Evolutionary conservation across 2,113 vertebrate species (phyloP).

Genomic region (Colaptes auratus): DNA sequence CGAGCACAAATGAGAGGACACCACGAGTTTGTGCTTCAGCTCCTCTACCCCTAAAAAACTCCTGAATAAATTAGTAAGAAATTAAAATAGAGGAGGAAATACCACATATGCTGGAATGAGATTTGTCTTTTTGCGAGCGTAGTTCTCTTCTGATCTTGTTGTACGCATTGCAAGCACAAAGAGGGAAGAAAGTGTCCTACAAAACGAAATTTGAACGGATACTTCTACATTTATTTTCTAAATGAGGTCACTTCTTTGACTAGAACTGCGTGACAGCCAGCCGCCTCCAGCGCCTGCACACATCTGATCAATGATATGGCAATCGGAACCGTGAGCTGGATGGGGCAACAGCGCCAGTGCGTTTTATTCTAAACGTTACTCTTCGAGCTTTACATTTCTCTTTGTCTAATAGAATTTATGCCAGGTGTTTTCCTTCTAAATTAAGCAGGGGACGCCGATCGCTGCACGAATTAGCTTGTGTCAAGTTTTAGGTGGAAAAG

Average conservation of each 20-base stretch:
- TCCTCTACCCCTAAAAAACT: background rate
- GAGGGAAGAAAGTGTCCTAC: fast-evolving
- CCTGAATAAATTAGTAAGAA: background rate
- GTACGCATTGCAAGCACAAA: background rate
- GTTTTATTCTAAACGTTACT: background rate
- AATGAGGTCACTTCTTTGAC: background rate
- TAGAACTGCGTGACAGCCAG: background rate
- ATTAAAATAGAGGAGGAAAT: background rate
- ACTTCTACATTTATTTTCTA: background rate
- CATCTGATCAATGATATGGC: background rate
- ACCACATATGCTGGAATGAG: fast-evolving
- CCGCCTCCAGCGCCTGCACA: background rate
- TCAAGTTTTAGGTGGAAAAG: slow-evolving; percentile 4
- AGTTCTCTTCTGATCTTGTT: background rate
- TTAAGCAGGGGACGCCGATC: background rate
- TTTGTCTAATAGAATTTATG: background rate
- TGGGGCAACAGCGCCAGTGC: background rate
- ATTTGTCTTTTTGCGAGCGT: background rate
- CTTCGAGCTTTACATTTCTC: background rate
- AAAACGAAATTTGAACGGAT: background rate
- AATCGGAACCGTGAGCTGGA: background rate
- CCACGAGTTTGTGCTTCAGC: background rate
- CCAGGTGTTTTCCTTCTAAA: background rate
- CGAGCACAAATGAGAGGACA: background rate
- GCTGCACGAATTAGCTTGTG: background rate